Evolutionary conservation across 37 sponge, comb jelly and placozoan species (phyloP), one percentile per base, ranked within the genome.

Genomic region (Beroe forskalii): DNA sequence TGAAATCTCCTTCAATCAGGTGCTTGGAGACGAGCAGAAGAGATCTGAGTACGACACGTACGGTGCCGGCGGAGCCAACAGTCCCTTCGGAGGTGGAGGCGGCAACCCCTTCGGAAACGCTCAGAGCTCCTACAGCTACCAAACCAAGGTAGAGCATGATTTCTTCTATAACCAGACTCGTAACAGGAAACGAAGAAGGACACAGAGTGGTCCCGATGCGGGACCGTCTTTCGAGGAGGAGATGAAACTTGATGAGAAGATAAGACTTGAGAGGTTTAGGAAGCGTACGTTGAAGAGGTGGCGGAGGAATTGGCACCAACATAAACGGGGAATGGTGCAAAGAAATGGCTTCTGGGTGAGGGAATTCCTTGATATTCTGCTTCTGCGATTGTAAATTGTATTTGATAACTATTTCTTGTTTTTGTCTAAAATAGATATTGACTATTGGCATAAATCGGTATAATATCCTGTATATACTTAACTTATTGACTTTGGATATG

Each of bases 301-400:
- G 72, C 1, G 32, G 38, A 69, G 17, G 32, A 32, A 69, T 69
- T 69, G 72, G 72, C 32, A 69, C 39, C 9, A 19, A 17, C 72
- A 69, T 35, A 33, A 69, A 17, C 27, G 32, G 19, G 27, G 37
- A 1, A 69, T 2, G 38, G 32, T 4, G 38, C 28, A 32, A 69
- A 36, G 38, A 17, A 69, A 69, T 14, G 72, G 32, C 32, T 69
- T 69, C 32, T 69, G 72, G 72, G 72, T 69, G 72, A 69, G 72
- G 32, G 33, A 32, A 36, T 1, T 69, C 72, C 72, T 35, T 69
- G 72, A 69, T 36, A 32, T 32, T 35, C 72, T 32, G n/a, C 66
- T 3, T 30, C 25, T 63, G n/a, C n/a, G n/a, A n/a, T n/a, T n/a
- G n/a, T n/a, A n/a, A n/a, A n/a, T n/a, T n/a, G n/a, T n/a, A n/a